Conservation (phyloP, 2,113 vertebrate genomes). For the Zapornia atra region DNA sequence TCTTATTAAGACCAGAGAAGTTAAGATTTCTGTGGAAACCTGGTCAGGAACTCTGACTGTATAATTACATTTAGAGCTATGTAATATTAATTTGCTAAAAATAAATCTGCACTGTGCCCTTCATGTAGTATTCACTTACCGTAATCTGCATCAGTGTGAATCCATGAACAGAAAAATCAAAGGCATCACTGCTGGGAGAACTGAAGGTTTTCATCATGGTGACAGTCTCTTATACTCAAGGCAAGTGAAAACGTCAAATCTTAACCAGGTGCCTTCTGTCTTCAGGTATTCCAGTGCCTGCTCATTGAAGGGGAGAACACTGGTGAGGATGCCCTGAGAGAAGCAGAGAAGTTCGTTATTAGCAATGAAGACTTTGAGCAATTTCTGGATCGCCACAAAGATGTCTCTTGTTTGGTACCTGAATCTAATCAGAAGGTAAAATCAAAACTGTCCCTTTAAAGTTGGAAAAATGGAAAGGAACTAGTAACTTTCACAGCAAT, state of each 20-base stretch:
- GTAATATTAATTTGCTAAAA: not conserved
- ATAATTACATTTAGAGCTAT: not conserved
- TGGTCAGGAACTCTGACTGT: not conserved
- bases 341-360: conserved; percentile 88
- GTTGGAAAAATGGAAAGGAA: not conserved
- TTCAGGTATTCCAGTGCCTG: conserved; percentile 93
- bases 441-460: not conserved
- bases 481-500: not conserved
- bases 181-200: not conserved
- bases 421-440: conserved; percentile 94
- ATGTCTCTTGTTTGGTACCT: conserved; percentile 85
- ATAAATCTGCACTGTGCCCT: not conserved
- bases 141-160: not conserved
- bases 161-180: not conserved
- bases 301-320: conserved; percentile 91
- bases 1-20: not conserved
- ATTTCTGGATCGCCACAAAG: conserved; percentile 85
- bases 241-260: not conserved
- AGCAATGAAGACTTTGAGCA: conserved; percentile 83
- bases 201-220: not conserved
- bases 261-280: not conserved
- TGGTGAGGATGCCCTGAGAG: conserved; percentile 85
- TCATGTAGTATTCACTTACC: not conserved
- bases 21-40: not conserved
- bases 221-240: not conserved